Evolutionary conservation across 1,140 invertebrate genomes (phyloP).

Genomic region (Caenorhabditis tropicalis): DNA sequence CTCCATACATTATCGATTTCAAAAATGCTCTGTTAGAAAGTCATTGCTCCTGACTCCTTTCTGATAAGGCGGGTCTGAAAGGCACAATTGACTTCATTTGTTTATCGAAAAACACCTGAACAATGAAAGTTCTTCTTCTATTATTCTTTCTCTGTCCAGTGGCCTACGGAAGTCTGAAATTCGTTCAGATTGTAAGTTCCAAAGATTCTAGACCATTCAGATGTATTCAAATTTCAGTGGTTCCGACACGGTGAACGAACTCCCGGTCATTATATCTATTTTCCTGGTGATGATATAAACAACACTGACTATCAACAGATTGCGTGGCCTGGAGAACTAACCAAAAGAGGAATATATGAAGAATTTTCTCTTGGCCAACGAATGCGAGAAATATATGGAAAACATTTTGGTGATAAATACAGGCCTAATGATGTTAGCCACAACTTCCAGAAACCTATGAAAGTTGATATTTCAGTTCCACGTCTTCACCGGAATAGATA

Average conservation of each 20-base stretch:
- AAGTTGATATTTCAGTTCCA: neutral
- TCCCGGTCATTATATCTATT: conserved; percentile 16
- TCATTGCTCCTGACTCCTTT: neutral
- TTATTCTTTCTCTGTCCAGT: neutral
- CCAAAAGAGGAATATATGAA: conserved; percentile 34
- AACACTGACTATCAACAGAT: neutral
- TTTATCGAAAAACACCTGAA: neutral
- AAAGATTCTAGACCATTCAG: neutral
- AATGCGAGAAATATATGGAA: conserved; percentile 12
- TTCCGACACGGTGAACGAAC: conserved; percentile 49
- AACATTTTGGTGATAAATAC: conserved; percentile 37
- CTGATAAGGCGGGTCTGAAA: conserved; percentile 2
- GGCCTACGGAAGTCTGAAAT: neutral
- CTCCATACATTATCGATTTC: neutral
- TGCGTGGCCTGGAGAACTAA: conserved; percentile 33
- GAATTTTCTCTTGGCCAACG: conserved; percentile 15
- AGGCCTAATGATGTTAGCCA: neutral
- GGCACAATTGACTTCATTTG: neutral
- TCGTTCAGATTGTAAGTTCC: conserved; percentile 46
- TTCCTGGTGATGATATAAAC: neutral
- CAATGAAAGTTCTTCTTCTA: neutral
- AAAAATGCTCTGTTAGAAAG: conserved; percentile 8
- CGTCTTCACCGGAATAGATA: conserved; percentile 27
- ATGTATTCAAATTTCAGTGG: conserved; percentile 8
- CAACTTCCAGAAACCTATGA: neutral